Evolutionary conservation across 2,113 vertebrate genomes (phyloP), one percentile per base, ranked within the genome.

Genomic region (Lagopus leucura): DNA sequence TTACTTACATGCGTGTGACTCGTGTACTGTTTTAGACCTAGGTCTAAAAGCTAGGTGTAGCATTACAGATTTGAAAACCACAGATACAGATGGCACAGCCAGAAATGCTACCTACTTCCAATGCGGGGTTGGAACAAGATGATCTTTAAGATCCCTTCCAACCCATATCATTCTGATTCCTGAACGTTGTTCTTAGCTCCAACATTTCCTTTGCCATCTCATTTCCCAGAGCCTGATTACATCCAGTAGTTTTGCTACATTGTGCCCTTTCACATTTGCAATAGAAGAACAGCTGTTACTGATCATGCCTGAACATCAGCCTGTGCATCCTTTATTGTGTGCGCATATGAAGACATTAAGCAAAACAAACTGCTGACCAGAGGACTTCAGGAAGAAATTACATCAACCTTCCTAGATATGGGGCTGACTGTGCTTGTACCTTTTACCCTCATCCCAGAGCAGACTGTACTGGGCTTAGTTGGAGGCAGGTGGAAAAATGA

Each of bases 1-100:
- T 52, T n/a, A 16, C 7, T 84, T 74, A 54, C 2, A 12, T 0
- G 5, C 8, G 19, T 86, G 15, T n/a, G 32, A 64, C 0, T 0
- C 50, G 61, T 4, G 27, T 66, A 36, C 0, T 70, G 21, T 3
- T 91, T 82, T 36, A 82, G 45, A 66, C 2, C 14, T 25, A 2
- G 0, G 57, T 60, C 79, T 79, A 30, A 88, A 93, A 75, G 8
- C n/a, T 75, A 88, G 75, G 58, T 64, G 54, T 14, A 76, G 63
- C 27, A 18, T 66, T 36, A 67, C 60, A 50, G 24, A 45, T 67
- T 82, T 69, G 63, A 82, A 88, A 90, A 60, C 64, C 47, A 42
- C 10, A 58, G 40, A 10, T 50, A n/a, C 7, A 71, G 30, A 30
- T 36, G 57, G 67, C 61, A 73, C 10, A 81, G 72, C 4, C 55